A percentile compares a stretch with the other conserved stretches of the same genome.
Evolutionary conservation across 2,113 vertebrate genomes (phyloP).

Genomic region (Hippocampus guttulatus): DNA sequence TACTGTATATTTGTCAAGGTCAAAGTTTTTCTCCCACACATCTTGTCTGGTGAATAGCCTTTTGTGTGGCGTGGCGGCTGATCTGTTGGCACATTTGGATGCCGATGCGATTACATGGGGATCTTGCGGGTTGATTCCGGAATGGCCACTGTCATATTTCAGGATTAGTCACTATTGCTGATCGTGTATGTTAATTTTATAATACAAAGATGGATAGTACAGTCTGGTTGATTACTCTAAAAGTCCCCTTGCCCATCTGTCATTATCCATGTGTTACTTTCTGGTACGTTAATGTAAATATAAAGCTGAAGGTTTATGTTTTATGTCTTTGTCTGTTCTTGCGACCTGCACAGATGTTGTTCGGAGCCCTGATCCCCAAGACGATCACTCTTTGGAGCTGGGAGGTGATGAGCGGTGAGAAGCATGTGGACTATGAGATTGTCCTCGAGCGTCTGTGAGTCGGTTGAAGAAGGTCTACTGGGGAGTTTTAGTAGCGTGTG

Average conservation of each 20-base stretch:
- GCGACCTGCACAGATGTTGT: not conserved
- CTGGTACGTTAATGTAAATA: not conserved
- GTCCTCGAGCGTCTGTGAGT: slow-evolving; percentile 41
- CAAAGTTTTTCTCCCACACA: slow-evolving; percentile 49
- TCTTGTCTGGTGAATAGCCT: slow-evolving; percentile 42
- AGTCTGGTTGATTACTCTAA: slow-evolving; percentile 31
- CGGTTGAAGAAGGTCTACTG: slow-evolving; percentile 43
- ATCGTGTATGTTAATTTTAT: slow-evolving; percentile 44
- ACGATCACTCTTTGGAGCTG: slow-evolving; percentile 24
- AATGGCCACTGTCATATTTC: slow-evolving; percentile 51
- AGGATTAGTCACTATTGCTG: slow-evolving; percentile 51
- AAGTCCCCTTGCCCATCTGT: not conserved
- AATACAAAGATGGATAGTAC: slow-evolving; percentile 35
- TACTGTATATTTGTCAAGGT: slow-evolving; percentile 50
- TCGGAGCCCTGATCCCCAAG: slow-evolving; percentile 33
- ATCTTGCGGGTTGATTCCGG: slow-evolving; percentile 43
- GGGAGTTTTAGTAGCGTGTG: slow-evolving; percentile 33
- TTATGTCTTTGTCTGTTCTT: not conserved
- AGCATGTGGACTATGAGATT: slow-evolving; percentile 35
- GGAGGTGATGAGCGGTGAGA: slow-evolving; percentile 37
- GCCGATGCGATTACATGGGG: slow-evolving; percentile 52
- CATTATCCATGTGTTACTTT: slow-evolving; percentile 6
- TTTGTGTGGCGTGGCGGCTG: slow-evolving; percentile 13
- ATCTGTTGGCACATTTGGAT: slow-evolving; percentile 44
- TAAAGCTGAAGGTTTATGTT: not conserved